Percentiles rank a stretch among this genome's conserved stretches.
phyloP scores from a whole-genome alignment of 2,888 invertebrate species.

The Polylopha cassiicola region DNA sequence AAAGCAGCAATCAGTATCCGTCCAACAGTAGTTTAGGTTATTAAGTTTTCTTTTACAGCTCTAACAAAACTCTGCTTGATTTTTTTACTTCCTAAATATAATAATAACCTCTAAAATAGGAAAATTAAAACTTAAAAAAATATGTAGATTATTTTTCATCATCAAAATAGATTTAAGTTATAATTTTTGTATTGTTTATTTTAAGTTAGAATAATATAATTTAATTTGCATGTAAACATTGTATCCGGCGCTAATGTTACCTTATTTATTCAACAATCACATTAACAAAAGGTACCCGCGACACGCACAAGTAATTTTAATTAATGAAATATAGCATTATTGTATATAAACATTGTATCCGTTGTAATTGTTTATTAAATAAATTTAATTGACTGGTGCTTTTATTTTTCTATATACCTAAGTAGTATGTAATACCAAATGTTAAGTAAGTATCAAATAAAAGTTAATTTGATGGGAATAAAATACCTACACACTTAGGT shows the following conservation, averaged over 20 bases:
- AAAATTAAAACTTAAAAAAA: constrained; percentile 14
- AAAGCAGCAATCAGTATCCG: constrained; percentile 78
- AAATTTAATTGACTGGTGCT: constrained; percentile 29
- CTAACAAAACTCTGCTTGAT: too few relatives aligned
- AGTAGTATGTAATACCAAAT: too few relatives aligned
- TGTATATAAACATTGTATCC: constrained; percentile 34
- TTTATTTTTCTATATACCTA: neutral
- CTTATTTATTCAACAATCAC: constrained; percentile 37
- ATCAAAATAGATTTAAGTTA: constrained; percentile 24
- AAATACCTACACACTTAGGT: too few relatives aligned
- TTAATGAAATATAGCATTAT: constrained; percentile 25
- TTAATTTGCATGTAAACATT: constrained; percentile 25
- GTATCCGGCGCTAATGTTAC: constrained; percentile 73
- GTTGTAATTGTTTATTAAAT: constrained; percentile 43
- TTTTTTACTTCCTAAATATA: too few relatives aligned
- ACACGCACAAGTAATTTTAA: constrained; percentile 35
- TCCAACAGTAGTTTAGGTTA: constrained; percentile 59
- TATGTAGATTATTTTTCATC: constrained; percentile 34
- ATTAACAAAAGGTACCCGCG: constrained; percentile 56
- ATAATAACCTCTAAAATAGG: too few relatives aligned
- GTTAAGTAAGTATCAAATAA: too few relatives aligned
- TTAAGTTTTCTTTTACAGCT: constrained; percentile 45
- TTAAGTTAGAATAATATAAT: constrained; percentile 22
- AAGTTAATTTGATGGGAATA: too few relatives aligned
- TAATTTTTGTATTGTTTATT: constrained; percentile 20